Evolutionary conservation across 1,140 invertebrate species (phyloP).

Genomic region (Procambarus virginalis): DNA sequence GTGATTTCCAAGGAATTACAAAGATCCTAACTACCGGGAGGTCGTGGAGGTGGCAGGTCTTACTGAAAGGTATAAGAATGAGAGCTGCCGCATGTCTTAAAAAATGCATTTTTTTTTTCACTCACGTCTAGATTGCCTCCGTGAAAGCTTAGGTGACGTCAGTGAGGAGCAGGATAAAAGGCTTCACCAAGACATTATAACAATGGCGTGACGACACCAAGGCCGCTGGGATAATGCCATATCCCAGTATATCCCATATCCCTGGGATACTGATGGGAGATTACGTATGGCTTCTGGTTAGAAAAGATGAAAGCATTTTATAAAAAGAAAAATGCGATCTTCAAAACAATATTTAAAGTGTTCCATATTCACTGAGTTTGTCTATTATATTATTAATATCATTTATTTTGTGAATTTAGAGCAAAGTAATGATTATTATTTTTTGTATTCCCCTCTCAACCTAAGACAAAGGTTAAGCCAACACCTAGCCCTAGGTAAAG

Average conservation of each 20-base stretch:
- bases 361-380: neutral
- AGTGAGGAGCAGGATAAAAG: constrained; percentile 26
- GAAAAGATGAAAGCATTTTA: constrained; percentile 6
- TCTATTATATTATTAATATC: neutral
- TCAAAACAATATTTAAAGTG: neutral
- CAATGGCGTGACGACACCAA: constrained; percentile 23
- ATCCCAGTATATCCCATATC: too few species aligned
- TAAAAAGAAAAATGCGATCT: neutral
- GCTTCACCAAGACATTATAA: constrained; percentile 19
- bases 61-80: constrained; percentile 28
- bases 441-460: neutral
- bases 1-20: constrained; percentile 6
- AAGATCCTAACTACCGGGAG: constrained; percentile 17
- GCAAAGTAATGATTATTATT: neutral
- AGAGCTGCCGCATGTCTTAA: constrained; percentile 12
- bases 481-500: neutral
- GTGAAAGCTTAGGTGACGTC: constrained; percentile 15
- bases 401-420: neutral
- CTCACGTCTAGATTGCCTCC: constrained; percentile 21
- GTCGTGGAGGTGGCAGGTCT: neutral
- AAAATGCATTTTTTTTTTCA: constrained; percentile 9
- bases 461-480: neutral
- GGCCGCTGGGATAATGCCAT: constrained; percentile 17
- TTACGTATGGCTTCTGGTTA: constrained; percentile 16
- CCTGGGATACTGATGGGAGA: neutral